Percentiles rank a stretch among this genome's conserved stretches.
Conservation (phyloP, 2,113 vertebrate species). For the Xenopus laevis region DNA sequence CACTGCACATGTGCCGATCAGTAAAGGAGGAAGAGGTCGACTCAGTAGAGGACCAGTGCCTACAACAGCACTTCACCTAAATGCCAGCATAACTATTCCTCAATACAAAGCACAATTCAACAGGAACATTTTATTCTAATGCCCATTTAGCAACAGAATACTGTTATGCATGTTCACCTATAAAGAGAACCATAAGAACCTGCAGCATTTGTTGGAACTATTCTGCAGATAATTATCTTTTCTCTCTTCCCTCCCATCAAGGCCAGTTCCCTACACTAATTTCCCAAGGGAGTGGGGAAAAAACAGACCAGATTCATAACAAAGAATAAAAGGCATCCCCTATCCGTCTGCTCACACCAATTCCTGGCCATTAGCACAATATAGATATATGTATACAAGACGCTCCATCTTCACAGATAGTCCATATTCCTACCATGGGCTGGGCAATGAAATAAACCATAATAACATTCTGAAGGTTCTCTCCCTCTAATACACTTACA, state of each 20-base stretch:
- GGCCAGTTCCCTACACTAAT: constrained; percentile 15
- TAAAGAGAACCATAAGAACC: too few species aligned
- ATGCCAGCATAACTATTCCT: too few species aligned
- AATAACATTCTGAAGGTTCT: constrained; percentile 20
- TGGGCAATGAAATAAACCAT: neutral
- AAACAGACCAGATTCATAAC: constrained; percentile 21
- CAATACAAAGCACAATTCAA: too few species aligned
- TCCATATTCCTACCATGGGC: constrained; percentile 21
- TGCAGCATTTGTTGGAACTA: too few species aligned
- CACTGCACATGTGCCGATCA: too few species aligned
- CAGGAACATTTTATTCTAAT: too few species aligned
- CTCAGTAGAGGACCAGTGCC: too few species aligned
- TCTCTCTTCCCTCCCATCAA: constrained; percentile 3
- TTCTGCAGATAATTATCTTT: too few species aligned
- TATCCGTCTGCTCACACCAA: neutral
- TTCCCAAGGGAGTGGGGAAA: constrained; percentile 23
- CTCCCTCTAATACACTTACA: neutral
- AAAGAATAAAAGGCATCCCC: constrained; percentile 17
- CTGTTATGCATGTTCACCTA: too few species aligned
- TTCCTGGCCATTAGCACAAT: neutral
- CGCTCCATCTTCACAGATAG: constrained; percentile 12
- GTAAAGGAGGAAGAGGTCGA: too few species aligned
- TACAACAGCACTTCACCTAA: too few species aligned
- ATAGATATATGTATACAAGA: constrained; percentile 15
- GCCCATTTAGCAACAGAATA: too few species aligned